These are phyloP conservation scores for Dicranocentrus wangi DNA, from an alignment of 2,888 invertebrate genomes.

Conservation along the genomic window DNA sequence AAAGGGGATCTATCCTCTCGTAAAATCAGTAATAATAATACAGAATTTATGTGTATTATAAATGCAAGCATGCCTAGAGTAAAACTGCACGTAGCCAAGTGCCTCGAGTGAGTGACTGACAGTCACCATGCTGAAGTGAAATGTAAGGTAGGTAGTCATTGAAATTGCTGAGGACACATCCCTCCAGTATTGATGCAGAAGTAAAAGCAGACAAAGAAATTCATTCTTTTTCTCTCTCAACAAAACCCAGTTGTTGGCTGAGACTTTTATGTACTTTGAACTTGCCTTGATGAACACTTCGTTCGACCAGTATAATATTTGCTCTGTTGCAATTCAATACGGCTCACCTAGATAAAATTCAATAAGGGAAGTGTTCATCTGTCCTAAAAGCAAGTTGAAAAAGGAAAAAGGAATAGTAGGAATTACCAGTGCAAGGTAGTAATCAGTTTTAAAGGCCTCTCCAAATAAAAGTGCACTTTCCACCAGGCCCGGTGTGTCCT, in stretches of 20 bases:
- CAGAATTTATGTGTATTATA: constrained; percentile 17
- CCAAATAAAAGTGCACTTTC: constrained; percentile 28
- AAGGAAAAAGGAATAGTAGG: constrained; percentile 38
- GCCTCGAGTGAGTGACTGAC: constrained; percentile 26
- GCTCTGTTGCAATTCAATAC: constrained; percentile 57
- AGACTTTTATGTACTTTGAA: neutral
- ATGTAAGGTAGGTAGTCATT: neutral
- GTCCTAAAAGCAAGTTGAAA: constrained; percentile 53
- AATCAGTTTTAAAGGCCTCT: constrained; percentile 43
- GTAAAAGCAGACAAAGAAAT: too few relatives aligned
- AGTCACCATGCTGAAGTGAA: constrained; percentile 14
- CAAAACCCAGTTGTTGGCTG: constrained; percentile 7
- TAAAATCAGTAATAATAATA: constrained; percentile 42
- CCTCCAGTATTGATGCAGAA: too few relatives aligned
- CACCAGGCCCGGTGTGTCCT: constrained; percentile 6
- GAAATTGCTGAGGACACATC: neutral
- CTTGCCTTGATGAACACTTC: neutral
- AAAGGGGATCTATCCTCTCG: constrained; percentile 26
- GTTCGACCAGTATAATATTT: constrained; percentile 38
- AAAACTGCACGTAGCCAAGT: constrained; percentile 12
- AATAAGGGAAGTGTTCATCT: constrained; percentile 49
- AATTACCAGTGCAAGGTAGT: neutral
- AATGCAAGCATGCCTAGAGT: neutral
- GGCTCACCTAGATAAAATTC: constrained; percentile 32
- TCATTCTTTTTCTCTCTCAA: too few relatives aligned